Percentiles rank a stretch among this genome's conserved stretches.
phyloP scores from a whole-genome alignment of 2,797 vertebrate species.

The Danio jaintianensis region DNA sequence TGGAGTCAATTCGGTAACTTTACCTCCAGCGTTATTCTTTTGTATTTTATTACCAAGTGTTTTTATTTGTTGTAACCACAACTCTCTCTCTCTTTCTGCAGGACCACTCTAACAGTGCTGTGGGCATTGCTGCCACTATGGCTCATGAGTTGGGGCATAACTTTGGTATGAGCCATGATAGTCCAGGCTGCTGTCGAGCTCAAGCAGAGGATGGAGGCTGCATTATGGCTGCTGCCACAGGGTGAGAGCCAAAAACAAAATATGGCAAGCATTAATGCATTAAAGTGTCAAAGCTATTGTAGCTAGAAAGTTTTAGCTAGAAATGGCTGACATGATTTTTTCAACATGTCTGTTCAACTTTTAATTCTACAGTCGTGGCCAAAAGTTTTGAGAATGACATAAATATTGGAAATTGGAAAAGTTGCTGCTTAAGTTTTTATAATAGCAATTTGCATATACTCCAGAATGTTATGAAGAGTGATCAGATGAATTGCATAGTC shows the following conservation, averaged over 20 bases:
- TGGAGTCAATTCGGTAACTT: conserved; percentile 93
- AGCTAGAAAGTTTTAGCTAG: too few relatives aligned
- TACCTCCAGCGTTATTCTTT: not conserved
- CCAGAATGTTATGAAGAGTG: too few relatives aligned
- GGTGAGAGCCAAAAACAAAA: conserved; percentile 80
- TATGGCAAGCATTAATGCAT: too few relatives aligned
- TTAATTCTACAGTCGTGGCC: too few relatives aligned
- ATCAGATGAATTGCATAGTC: too few relatives aligned
- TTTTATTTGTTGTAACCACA: not conserved
- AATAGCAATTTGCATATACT: too few relatives aligned
- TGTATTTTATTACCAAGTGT: not conserved
- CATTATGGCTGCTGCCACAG: conserved; percentile 97
- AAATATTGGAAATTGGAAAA: too few relatives aligned
- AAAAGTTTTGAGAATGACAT: too few relatives aligned
- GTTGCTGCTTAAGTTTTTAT: too few relatives aligned
- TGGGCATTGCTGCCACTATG: conserved; percentile 94
- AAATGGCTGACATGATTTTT: too few relatives aligned
- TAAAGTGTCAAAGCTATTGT: too few relatives aligned
- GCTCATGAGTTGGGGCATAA: conserved; percentile 99
- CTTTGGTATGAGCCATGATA: conserved; percentile 97
- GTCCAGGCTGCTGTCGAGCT: conserved; percentile 85
- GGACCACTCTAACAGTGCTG: conserved; percentile 92
- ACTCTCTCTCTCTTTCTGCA: conserved; percentile 59
- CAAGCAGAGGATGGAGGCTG: conserved; percentile 89
- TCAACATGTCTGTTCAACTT: too few relatives aligned